Evolutionary conservation across 2,113 vertebrate genomes (phyloP).

Genomic region (Symphodus melops): DNA sequence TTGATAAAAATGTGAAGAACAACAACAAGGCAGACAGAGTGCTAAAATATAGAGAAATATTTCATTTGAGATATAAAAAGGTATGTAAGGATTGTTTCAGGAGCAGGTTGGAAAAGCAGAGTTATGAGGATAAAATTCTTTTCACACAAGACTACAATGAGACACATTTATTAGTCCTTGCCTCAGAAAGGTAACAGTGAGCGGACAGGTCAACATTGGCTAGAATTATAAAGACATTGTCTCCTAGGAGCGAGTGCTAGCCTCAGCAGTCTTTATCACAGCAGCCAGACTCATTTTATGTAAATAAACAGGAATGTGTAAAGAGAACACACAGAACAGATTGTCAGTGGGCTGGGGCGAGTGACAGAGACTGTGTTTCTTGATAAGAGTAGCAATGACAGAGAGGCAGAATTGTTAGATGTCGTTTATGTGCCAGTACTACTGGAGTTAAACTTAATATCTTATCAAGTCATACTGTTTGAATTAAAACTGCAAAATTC

Average conservation of each 20-base stretch:
- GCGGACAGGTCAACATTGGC: constrained; percentile 1
- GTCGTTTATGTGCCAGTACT: background rate
- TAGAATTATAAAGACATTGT: constrained; percentile 29
- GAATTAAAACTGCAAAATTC: background rate
- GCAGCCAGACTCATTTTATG: constrained; percentile 50
- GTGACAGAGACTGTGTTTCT: constrained; percentile 8
- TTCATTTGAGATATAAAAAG: too few species aligned
- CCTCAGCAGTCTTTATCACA: constrained; percentile 50
- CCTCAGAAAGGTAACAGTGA: background rate
- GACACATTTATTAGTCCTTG: background rate
- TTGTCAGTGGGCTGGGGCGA: constrained; percentile 2
- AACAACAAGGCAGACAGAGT: too few species aligned
- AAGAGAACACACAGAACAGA: constrained; percentile 28
- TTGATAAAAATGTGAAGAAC: too few species aligned
- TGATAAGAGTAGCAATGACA: constrained; percentile 24
- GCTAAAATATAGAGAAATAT: too few species aligned
- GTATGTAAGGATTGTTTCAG: background rate
- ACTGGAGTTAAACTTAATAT: constrained; percentile 1
- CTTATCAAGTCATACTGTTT: background rate
- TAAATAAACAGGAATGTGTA: constrained; percentile 47
- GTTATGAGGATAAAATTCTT: background rate
- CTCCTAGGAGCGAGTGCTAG: constrained; percentile 26
- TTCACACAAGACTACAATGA: too few species aligned
- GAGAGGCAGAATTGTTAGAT: background rate
- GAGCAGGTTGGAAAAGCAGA: background rate